phyloP scores from a whole-genome alignment of 2,113 vertebrate species.

The Phalacrocorax carbo region DNA sequence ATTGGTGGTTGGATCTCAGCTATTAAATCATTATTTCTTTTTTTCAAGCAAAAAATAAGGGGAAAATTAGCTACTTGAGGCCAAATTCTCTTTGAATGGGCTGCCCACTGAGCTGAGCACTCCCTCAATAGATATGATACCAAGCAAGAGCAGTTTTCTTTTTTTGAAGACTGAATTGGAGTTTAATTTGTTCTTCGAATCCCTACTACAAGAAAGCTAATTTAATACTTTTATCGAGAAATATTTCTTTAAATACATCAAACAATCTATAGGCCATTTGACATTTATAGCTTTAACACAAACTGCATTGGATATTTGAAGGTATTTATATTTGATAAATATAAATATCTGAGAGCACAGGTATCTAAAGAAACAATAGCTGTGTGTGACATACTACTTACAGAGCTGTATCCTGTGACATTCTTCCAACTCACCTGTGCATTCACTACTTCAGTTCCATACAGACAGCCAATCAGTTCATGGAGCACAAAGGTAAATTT shows the following conservation, averaged over 20 bases:
- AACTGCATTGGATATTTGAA: background rate
- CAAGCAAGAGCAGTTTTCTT: background rate
- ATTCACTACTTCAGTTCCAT: background rate
- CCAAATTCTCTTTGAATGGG: background rate
- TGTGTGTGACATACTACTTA: background rate
- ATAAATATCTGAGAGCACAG: background rate
- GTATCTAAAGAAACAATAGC: background rate
- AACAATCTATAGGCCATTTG: background rate
- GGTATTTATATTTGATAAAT: background rate
- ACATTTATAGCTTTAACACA: background rate
- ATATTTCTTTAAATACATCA: background rate
- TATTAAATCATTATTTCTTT: background rate
- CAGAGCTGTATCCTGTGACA: background rate
- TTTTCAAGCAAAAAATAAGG: background rate
- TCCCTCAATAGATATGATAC: background rate
- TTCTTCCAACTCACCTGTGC: background rate
- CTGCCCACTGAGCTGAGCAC: background rate
- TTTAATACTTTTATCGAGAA: constrained; percentile 5
- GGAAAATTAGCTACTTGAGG: background rate
- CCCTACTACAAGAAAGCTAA: background rate
- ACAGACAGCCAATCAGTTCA: background rate
- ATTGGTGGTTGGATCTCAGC: background rate
- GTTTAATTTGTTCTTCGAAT: constrained; percentile 29
- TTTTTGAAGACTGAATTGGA: background rate
- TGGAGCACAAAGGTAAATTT: background rate